Base-by-base conservation (phyloP, 2,888 invertebrate species). In the Steinernema carpocapsae region DNA sequence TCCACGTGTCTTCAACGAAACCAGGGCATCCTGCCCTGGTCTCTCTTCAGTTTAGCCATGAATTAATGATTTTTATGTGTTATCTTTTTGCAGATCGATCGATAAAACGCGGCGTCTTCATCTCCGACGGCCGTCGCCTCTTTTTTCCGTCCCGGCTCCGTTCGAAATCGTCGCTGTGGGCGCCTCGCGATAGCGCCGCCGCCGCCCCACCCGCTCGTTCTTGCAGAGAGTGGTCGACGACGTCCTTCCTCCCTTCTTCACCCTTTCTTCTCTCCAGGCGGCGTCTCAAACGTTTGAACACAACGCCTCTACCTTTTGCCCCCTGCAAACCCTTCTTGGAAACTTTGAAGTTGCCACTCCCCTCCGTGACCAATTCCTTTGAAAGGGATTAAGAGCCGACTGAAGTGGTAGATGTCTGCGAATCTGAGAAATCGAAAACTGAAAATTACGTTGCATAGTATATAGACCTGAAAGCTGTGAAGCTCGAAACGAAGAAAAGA, bases 31-130 rank as follows among this genome's bases (percentile, higher is more conserved):
- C n/a, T n/a, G n/a, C n/a, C n/a, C n/a, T n/a, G n/a, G n/a, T n/a
- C n/a, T n/a, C n/a, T n/a, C n/a, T n/a, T n/a, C n/a, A n/a, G n/a
- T n/a, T n/a, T n/a, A n/a, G n/a, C n/a, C n/a, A n/a, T n/a, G n/a
- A n/a, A n/a, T 12, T 7, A 56, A 4, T 56, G 56, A 56, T 56
- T 56, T 56, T 56, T 56, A n/a, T n/a, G 48, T 26, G 56, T 56
- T 56, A 56, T 56, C 56, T 56, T 56, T 26, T 56, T 56, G 56
- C 56, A 56, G 56, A 56, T 56, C 56, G 56, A 56, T 56, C 56
- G 56, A 56, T 56, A n/a, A n/a, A n/a, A 56, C 56, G 56, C 56
- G 56, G 56, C 56, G 56, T 56, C 56, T 56, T 56, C 56, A 56
- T 56, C 56, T 22, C 17, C 56, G 56, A n/a, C n/a, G n/a, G n/a